Evolutionary conservation across 2,797 vertebrate species (phyloP).

Genomic region (Tiaroga cobitis): DNA sequence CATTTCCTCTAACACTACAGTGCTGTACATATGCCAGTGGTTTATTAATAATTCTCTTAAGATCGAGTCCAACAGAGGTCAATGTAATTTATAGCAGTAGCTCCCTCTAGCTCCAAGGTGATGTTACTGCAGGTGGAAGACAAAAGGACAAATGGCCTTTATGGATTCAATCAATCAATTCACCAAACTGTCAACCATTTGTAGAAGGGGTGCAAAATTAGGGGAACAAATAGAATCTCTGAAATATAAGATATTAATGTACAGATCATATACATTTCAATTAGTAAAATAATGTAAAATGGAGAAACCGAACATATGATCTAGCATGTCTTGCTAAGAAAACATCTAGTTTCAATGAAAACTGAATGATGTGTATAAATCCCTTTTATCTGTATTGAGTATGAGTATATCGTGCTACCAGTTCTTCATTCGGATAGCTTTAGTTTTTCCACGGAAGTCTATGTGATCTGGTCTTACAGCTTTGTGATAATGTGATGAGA

Average conservation of each 20-base stretch:
- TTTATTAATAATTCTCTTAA: constrained; percentile 35
- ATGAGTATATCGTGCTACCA: neutral
- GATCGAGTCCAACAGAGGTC: constrained; percentile 16
- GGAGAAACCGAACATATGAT: neutral
- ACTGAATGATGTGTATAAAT: neutral
- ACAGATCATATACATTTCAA: neutral
- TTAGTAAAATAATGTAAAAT: neutral
- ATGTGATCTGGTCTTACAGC: neutral
- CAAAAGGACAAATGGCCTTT: constrained; percentile 7
- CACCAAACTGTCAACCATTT: constrained; percentile 17
- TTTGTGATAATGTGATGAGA: neutral
- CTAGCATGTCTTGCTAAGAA: neutral
- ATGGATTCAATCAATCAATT: neutral
- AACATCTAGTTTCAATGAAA: neutral
- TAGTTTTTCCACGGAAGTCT: neutral
- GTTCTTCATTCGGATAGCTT: neutral
- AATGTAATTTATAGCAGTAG: constrained; percentile 67
- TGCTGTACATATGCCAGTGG: neutral
- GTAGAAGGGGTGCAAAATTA: neutral
- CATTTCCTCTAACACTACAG: neutral
- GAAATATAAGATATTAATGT: neutral
- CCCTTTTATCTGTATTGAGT: neutral
- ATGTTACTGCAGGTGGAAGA: constrained; percentile 66
- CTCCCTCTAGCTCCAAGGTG: constrained; percentile 70
- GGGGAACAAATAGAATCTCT: too few relatives aligned